Conservation (phyloP, 1,140 invertebrate genomes). For the Platyscapa corneri region DNA sequence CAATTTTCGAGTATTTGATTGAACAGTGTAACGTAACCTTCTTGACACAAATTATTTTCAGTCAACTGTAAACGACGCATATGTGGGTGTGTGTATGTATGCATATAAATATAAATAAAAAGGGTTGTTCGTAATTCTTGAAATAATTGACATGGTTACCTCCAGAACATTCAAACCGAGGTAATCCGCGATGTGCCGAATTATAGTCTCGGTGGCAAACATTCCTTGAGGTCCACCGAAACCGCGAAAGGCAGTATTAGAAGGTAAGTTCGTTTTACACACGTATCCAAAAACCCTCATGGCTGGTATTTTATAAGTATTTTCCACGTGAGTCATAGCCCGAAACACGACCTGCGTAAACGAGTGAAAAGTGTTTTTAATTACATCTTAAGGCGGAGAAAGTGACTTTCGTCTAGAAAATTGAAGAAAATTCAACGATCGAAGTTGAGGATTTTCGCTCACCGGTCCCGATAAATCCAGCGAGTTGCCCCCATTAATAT, state of each 20-base stretch:
- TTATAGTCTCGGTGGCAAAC: slow-evolving; percentile 86
- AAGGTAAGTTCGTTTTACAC: slow-evolving; percentile 89
- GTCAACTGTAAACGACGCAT: slow-evolving; percentile 75
- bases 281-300: slow-evolving; percentile 79
- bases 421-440: too few species aligned
- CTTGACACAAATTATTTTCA: slow-evolving; percentile 86
- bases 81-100: too few species aligned
- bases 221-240: slow-evolving; percentile 93
- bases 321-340: slow-evolving; percentile 85
- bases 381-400: slow-evolving; percentile 25
- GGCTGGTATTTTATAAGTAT: slow-evolving; percentile 85
- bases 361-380: not conserved
- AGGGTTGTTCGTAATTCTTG: not conserved
- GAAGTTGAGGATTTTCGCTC: slow-evolving; percentile 64
- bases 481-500: slow-evolving; percentile 88
- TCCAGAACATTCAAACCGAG: slow-evolving; percentile 78
- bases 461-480: slow-evolving; percentile 85
- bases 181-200: slow-evolving; percentile 83
- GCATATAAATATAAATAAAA: slow-evolving; percentile 34
- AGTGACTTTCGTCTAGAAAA: too few species aligned
- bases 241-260: slow-evolving; percentile 92
- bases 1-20: slow-evolving; percentile 85
- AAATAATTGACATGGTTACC: slow-evolving; percentile 63
- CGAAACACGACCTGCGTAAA: slow-evolving; percentile 78
- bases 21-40: slow-evolving; percentile 86